These are phyloP conservation scores for Stomorhina lunata DNA, from an alignment of 2,888 invertebrate genomes.

Conservation along the genomic window DNA sequence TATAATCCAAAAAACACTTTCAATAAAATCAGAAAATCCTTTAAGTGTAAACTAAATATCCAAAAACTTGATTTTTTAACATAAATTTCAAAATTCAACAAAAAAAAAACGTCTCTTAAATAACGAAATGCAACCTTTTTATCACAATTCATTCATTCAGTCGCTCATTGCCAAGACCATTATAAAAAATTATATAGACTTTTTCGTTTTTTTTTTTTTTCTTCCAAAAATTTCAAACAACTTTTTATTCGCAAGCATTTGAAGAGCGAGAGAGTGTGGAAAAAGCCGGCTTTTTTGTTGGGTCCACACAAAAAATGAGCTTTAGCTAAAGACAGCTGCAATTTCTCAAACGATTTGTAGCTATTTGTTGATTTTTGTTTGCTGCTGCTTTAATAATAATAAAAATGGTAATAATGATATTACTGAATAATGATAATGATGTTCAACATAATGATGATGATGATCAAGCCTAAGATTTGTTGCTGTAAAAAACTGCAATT, in stretches of 20 bases:
- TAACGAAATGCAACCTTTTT: not conserved
- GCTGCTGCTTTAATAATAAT: not conserved
- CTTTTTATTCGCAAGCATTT: not conserved
- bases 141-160: not conserved
- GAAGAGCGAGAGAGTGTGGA: not conserved
- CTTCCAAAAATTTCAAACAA: not conserved
- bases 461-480: not conserved
- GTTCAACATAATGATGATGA: not conserved
- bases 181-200: not conserved
- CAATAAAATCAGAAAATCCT: not conserved
- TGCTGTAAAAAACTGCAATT: not conserved
- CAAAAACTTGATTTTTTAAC: constrained; percentile 11
- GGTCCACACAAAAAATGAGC: too few relatives aligned
- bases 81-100: constrained; percentile 12
- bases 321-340: not conserved
- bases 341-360: not conserved
- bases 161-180: constrained; percentile 26
- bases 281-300: constrained; percentile 14
- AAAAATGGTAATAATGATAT: not conserved
- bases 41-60: not conserved
- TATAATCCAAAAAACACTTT: too few relatives aligned
- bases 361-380: not conserved
- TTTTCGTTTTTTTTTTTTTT: not conserved
- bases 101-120: not conserved
- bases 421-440: not conserved